Conservation (phyloP, 1,140 invertebrate genomes). For the Danaus plexippus region DNA sequence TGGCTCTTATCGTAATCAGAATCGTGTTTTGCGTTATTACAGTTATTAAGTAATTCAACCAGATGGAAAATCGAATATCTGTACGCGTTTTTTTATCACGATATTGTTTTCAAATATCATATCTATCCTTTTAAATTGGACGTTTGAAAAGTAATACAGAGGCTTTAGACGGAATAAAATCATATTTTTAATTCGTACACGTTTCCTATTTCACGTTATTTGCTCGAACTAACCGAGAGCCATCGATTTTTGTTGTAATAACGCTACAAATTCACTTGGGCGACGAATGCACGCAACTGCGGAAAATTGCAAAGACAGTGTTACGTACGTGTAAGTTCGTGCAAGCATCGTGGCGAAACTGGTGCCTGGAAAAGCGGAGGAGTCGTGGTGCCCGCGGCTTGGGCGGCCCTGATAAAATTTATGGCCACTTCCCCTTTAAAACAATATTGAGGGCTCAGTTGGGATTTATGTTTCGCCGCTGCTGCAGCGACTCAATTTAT, state of each 20-base stretch:
- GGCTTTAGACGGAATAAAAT: too few species aligned
- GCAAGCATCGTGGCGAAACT: too few species aligned
- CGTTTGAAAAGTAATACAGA: too few species aligned
- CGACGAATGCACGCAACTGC: conserved; percentile 47
- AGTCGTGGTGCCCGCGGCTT: conserved; percentile 39
- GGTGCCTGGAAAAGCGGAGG: conserved; percentile 13
- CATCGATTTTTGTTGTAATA: conserved; percentile 49
- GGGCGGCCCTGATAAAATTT: conserved; percentile 71
- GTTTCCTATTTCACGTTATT: not conserved
- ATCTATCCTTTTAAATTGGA: too few species aligned
- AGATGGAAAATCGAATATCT: conserved; percentile 44
- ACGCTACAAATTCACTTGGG: conserved; percentile 47
- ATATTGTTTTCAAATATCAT: conserved; percentile 7
- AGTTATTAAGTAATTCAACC: conserved; percentile 43
- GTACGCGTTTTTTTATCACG: conserved; percentile 18
- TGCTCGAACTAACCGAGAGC: conserved; percentile 13
- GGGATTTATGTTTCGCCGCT: conserved; percentile 71
- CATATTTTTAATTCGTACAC: conserved; percentile 2
- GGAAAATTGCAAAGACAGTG: conserved; percentile 60
- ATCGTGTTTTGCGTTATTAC: conserved; percentile 49
- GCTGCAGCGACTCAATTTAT: conserved; percentile 72
- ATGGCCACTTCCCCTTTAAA: conserved; percentile 73
- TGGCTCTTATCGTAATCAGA: conserved; percentile 50
- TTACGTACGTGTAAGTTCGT: conserved; percentile 25
- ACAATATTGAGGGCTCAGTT: conserved; percentile 72